phyloP scores from a whole-genome alignment of 1,140 invertebrate genomes.

The Drosophila asahinai region DNA sequence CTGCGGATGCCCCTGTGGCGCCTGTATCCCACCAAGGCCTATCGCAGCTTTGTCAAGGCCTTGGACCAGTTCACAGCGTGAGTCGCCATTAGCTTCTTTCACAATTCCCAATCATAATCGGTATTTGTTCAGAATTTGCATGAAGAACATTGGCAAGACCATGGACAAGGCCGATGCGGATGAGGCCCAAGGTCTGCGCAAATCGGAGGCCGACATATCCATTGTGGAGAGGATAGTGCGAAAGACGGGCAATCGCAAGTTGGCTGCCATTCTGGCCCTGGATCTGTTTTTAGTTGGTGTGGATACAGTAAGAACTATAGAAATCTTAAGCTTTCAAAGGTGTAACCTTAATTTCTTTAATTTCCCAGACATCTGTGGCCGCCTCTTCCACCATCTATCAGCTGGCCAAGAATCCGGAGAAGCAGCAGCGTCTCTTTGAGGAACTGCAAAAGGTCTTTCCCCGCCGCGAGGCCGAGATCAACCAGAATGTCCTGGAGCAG shows the following conservation, averaged over 20 bases:
- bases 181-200: constrained; percentile 58
- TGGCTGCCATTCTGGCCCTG: constrained; percentile 91
- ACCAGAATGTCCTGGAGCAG: constrained; percentile 88
- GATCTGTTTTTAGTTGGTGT: constrained; percentile 95
- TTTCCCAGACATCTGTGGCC: constrained; percentile 90
- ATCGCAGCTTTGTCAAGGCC: constrained; percentile 90
- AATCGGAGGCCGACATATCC: constrained; percentile 86
- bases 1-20: constrained; percentile 93
- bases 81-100: constrained; percentile 50
- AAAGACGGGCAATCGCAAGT: constrained; percentile 88
- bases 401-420: constrained; percentile 90
- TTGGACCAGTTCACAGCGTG: constrained; percentile 90
- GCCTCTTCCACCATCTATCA: constrained; percentile 93
- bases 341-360: background rate
- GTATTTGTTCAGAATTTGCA: constrained; percentile 86
- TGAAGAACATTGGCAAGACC: constrained; percentile 87
- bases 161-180: constrained; percentile 86
- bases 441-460: constrained; percentile 90
- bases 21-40: constrained; percentile 90
- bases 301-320: constrained; percentile 89
- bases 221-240: constrained; percentile 88
- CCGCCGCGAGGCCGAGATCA: constrained; percentile 86
- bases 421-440: constrained; percentile 90
- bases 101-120: background rate
- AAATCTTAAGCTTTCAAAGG: background rate